Percentiles rank a stretch among this genome's conserved stretches.
phyloP scores from a whole-genome alignment of 2,797 vertebrate genomes.

The Balearica regulorum region DNA sequence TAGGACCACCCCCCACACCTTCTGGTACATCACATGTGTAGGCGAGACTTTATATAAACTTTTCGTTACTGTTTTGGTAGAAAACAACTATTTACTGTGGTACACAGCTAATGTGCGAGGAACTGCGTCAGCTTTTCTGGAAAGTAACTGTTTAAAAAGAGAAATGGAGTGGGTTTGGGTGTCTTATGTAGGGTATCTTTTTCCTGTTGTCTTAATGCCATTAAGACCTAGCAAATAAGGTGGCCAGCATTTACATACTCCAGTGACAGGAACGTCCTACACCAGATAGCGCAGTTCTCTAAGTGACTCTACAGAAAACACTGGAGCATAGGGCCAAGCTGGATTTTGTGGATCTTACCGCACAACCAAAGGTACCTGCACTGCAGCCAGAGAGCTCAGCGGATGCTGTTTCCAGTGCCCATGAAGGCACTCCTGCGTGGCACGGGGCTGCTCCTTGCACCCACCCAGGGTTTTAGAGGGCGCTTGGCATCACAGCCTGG shows the following conservation, averaged over 20 bases:
- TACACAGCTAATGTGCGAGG: not conserved
- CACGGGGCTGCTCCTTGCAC: rapidly evolving
- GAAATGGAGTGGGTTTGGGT: not conserved
- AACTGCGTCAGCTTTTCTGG: not conserved
- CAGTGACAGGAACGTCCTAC: not conserved
- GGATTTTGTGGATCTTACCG: not conserved
- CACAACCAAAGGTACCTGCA: not conserved
- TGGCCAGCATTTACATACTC: not conserved
- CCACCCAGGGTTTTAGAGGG: not conserved
- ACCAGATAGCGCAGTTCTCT: not conserved
- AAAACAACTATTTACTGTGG: not conserved
- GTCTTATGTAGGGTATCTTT: not conserved
- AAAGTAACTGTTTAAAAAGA: not conserved
- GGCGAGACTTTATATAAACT: not conserved
- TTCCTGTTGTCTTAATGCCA: not conserved
- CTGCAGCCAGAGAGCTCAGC: not conserved
- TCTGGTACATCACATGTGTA: not conserved
- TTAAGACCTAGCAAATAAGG: not conserved
- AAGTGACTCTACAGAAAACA: not conserved
- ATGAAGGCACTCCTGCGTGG: not conserved
- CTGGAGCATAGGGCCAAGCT: not conserved
- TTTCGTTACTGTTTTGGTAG: not conserved
- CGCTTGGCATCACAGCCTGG: not conserved
- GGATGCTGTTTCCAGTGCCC: not conserved
- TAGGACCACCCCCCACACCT: not conserved